Evolutionary conservation across 2,113 vertebrate genomes (phyloP).

Genomic region (Zosterops hypoxanthus): DNA sequence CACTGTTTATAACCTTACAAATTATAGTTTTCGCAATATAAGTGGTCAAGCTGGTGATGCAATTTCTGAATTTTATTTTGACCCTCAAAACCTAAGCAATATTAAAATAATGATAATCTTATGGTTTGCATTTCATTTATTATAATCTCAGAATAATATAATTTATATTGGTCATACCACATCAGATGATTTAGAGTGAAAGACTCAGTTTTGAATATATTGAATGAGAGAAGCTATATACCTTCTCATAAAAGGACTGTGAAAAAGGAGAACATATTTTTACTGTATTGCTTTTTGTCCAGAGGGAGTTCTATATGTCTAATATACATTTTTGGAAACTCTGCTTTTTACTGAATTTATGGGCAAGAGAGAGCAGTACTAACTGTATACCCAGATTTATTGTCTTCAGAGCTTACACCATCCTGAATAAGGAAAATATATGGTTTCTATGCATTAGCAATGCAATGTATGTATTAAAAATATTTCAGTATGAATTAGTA

Average conservation of each 20-base stretch:
- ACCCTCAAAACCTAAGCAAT: constrained; percentile 18
- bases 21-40: not conserved
- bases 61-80: constrained; percentile 23
- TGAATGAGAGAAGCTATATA: not conserved
- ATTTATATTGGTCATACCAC: not conserved
- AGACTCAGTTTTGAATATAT: not conserved
- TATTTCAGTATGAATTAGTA: constrained; percentile 37
- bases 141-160: constrained; percentile 17
- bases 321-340: constrained; percentile 48
- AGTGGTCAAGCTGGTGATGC: not conserved
- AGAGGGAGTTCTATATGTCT: constrained; percentile 62
- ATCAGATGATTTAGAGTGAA: constrained; percentile 31
- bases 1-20: not conserved
- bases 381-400: not conserved
- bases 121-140: constrained; percentile 34
- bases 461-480: not conserved
- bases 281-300: constrained; percentile 21
- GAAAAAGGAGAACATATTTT: constrained; percentile 56
- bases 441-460: constrained; percentile 21
- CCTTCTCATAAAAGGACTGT: constrained; percentile 16
- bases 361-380: not conserved
- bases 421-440: not conserved
- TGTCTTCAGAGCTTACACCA: not conserved
- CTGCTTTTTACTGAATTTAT: constrained; percentile 62
- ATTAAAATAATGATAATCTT: constrained; percentile 30